These are phyloP conservation scores for Novumbra hubbsi DNA, from an alignment of 2,797 vertebrate genomes.

Conservation along the genomic window DNA sequence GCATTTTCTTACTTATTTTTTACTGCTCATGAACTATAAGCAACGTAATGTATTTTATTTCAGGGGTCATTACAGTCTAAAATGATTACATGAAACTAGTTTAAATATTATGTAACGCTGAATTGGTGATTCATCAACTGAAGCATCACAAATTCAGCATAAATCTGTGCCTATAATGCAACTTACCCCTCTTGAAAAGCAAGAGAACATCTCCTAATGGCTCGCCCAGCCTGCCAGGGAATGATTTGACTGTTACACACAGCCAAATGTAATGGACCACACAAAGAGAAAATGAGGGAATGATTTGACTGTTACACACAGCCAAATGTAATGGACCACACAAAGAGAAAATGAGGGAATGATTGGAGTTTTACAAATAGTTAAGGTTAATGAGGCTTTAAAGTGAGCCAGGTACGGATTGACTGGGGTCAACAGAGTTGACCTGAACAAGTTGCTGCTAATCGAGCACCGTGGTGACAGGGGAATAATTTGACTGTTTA, in stretches of 20 bases:
- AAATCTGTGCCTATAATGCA: not conserved
- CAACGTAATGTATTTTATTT: not conserved
- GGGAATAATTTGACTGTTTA: conserved; percentile 1
- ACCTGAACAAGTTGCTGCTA: not conserved
- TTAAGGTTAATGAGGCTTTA: conserved; percentile 1
- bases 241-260: conserved; percentile 17
- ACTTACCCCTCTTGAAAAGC: not conserved
- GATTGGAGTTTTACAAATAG: not conserved
- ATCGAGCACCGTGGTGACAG: not conserved
- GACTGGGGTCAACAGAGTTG: not conserved
- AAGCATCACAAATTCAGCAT: not conserved
- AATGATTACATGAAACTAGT: conserved; percentile 12
- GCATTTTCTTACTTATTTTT: too few relatives aligned
- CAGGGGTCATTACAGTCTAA: not conserved
- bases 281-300: not conserved
- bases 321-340: conserved; percentile 6
- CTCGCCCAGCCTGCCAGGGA: conserved; percentile 3
- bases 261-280: conserved; percentile 5
- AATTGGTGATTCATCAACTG: not conserved
- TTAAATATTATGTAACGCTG: conserved; percentile 1
- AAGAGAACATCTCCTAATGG: not conserved
- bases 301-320: conserved; percentile 18
- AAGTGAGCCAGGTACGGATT: not conserved
- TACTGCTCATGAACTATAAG: too few relatives aligned
- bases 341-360: not conserved